Evolutionary conservation across 2,888 invertebrate species (phyloP).

Genomic region (Ecliptopera silaceata): DNA sequence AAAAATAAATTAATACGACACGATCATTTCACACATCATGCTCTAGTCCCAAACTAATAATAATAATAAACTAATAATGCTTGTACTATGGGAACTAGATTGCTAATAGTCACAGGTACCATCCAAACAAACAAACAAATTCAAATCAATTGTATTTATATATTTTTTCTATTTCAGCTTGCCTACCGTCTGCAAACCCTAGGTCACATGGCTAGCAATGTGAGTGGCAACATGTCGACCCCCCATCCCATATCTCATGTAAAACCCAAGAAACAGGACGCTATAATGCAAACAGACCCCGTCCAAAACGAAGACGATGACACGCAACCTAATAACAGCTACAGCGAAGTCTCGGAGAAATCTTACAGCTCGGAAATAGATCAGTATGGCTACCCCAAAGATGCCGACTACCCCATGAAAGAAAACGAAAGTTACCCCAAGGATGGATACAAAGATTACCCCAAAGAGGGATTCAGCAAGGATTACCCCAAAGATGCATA

Average conservation of each 20-base stretch:
- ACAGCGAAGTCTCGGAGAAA: constrained; percentile 53
- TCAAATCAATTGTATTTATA: too few relatives aligned
- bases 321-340: constrained; percentile 56
- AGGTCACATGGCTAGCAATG: constrained; percentile 53
- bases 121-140: background rate
- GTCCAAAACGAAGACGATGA: constrained; percentile 65
- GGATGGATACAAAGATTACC: background rate
- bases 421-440: constrained; percentile 15
- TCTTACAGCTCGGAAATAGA: constrained; percentile 37
- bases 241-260: constrained; percentile 27
- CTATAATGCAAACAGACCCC: constrained; percentile 77
- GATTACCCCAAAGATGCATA: constrained; percentile 14
- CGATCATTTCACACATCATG: too few relatives aligned
- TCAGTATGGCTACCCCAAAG: constrained; percentile 29
- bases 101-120: too few relatives aligned
- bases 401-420: constrained; percentile 16
- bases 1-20: too few relatives aligned
- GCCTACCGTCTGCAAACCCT: constrained; percentile 61
- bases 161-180: constrained; percentile 49
- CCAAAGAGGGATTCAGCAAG: background rate
- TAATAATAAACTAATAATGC: too few relatives aligned
- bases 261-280: constrained; percentile 73
- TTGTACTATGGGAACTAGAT: too few relatives aligned
- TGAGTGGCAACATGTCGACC: constrained; percentile 51
- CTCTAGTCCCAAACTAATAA: too few relatives aligned